phyloP scores from a whole-genome alignment of 2,797 vertebrate genomes.

The Oreochromis mossambicus region DNA sequence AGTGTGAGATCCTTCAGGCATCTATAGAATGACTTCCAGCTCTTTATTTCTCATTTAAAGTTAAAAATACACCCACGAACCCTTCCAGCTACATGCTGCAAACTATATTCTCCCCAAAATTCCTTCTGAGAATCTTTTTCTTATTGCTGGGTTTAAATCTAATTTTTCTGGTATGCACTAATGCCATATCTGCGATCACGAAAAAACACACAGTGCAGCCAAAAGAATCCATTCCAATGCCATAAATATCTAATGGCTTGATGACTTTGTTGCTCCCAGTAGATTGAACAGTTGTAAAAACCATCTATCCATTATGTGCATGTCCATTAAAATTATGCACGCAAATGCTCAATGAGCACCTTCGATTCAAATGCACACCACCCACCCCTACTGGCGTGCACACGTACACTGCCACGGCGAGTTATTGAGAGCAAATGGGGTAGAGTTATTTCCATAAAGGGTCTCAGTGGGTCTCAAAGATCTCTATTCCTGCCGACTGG shows the following conservation, averaged over 20 bases:
- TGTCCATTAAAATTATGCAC: slow-evolving; percentile 57
- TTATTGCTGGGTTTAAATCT: slow-evolving; percentile 46
- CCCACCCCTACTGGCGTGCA: background rate
- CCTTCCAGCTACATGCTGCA: slow-evolving; percentile 25
- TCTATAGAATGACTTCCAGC: slow-evolving; percentile 64
- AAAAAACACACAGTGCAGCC: slow-evolving; percentile 12
- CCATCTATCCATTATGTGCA: slow-evolving; percentile 67
- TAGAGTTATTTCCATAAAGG: slow-evolving; percentile 81
- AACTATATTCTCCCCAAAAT: slow-evolving; percentile 45
- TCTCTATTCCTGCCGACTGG: slow-evolving; percentile 69
- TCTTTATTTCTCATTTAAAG: slow-evolving; percentile 75
- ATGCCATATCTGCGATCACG: slow-evolving; percentile 33
- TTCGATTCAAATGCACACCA: slow-evolving; percentile 33
- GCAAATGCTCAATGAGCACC: slow-evolving; percentile 52
- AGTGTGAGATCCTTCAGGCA: slow-evolving; percentile 70
- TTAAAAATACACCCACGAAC: slow-evolving; percentile 69
- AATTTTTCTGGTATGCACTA: slow-evolving; percentile 34
- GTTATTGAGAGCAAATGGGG: slow-evolving; percentile 74
- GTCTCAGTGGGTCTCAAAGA: slow-evolving; percentile 75
- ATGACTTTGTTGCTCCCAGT: slow-evolving; percentile 62
- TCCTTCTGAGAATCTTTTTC: slow-evolving; percentile 34
- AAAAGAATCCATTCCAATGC: slow-evolving; percentile 38
- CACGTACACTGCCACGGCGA: slow-evolving; percentile 39
- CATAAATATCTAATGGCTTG: slow-evolving; percentile 69
- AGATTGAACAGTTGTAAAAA: slow-evolving; percentile 65